Conservation (phyloP, 2,888 invertebrate species). For the Hemithea aestivaria region DNA sequence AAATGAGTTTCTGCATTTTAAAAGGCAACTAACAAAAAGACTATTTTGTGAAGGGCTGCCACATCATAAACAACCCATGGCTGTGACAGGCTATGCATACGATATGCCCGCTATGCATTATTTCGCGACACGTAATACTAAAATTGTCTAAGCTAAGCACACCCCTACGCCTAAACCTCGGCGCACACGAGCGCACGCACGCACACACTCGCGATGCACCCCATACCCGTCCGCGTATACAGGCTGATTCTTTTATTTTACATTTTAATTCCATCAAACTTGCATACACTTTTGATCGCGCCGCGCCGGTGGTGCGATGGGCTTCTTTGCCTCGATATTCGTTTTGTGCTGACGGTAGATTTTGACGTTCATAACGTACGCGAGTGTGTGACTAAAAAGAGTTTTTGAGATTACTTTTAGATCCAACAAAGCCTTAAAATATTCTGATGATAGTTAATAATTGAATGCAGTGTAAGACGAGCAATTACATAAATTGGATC, state of each 20-base stretch:
- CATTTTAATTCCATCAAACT: slow-evolving; percentile 29
- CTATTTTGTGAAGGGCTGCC: slow-evolving; percentile 32
- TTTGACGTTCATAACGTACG: slow-evolving; percentile 13
- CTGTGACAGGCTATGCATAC: slow-evolving; percentile 52
- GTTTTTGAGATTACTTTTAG: too few relatives aligned
- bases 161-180: slow-evolving; percentile 59
- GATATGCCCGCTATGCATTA: slow-evolving; percentile 57
- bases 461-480: too few relatives aligned
- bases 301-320: slow-evolving; percentile 21
- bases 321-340: slow-evolving; percentile 18
- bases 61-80: slow-evolving; percentile 39
- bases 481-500: too few relatives aligned
- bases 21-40: slow-evolving; percentile 37
- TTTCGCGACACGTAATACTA: slow-evolving; percentile 67
- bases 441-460: too few relatives aligned
- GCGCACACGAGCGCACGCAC: slow-evolving; percentile 35
- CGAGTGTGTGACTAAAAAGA: slow-evolving; percentile 6
- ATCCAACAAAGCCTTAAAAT: too few relatives aligned
- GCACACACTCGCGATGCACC: slow-evolving; percentile 46
- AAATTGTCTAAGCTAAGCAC: slow-evolving; percentile 77
- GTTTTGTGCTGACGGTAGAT: slow-evolving; percentile 22
- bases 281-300: slow-evolving; percentile 26
- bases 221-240: slow-evolving; percentile 41
- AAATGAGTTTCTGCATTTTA: slow-evolving; percentile 30
- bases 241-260: slow-evolving; percentile 45